Evolutionary conservation across 2,113 vertebrate genomes (phyloP).

Genomic region (Synodontis membranacea): DNA sequence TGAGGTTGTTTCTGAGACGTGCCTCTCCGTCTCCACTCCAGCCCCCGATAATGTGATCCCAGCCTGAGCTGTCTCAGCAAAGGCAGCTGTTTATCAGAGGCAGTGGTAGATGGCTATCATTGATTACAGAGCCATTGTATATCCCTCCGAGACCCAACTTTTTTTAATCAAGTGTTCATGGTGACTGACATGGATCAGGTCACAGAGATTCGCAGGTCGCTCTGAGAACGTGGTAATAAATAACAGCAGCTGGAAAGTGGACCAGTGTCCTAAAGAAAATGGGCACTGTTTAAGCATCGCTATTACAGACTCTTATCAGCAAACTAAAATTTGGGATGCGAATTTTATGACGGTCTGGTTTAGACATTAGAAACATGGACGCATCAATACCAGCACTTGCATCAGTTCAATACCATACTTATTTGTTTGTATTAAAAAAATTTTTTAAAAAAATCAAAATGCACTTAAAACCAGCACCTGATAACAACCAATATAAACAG

Average conservation of each 20-base stretch:
- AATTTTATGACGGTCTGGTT: background rate
- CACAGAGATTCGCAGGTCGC: constrained; percentile 3
- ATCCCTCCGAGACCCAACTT: constrained; percentile 13
- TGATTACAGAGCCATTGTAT: background rate
- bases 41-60: constrained; percentile 40
- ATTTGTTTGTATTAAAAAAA: background rate
- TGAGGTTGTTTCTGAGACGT: constrained; percentile 15
- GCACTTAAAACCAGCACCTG: background rate
- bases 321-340: background rate
- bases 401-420: background rate
- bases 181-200: constrained; percentile 1
- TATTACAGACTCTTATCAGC: background rate
- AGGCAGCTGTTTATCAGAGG: constrained; percentile 25
- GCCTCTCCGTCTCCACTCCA: constrained; percentile 12
- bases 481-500: background rate
- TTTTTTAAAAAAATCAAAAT: background rate
- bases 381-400: background rate
- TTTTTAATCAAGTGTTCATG: constrained; percentile 35
- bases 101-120: constrained; percentile 35
- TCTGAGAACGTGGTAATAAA: background rate
- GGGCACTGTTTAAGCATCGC: background rate
- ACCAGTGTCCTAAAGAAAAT: background rate
- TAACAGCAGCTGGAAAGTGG: background rate
- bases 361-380: background rate
- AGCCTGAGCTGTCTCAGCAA: constrained; percentile 32